Conservation (phyloP, 2,797 vertebrate genomes). For the Heliangelus exortis region DNA sequence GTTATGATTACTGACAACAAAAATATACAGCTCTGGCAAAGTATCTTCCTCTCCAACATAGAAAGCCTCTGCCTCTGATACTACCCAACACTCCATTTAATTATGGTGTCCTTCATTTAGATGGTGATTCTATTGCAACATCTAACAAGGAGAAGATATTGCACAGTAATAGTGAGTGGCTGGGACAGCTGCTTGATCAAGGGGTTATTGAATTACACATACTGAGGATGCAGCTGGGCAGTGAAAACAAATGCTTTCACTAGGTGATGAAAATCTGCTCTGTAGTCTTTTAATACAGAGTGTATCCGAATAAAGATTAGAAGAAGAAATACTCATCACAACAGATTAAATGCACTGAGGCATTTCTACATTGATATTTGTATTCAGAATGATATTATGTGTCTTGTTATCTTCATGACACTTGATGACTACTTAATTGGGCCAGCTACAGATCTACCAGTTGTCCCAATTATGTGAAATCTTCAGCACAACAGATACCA, state of each 20-base stretch:
- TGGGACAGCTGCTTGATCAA: conserved; percentile 48
- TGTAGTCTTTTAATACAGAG: background rate
- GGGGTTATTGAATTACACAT: conserved; percentile 16
- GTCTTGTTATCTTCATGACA: background rate
- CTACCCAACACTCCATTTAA: conserved; percentile 29
- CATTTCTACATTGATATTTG: conserved; percentile 9
- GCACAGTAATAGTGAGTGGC: conserved; percentile 13
- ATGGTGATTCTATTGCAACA: conserved; percentile 29
- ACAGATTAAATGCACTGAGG: background rate
- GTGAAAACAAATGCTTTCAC: conserved; percentile 28
- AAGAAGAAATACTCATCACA: conserved; percentile 8
- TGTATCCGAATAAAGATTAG: background rate
- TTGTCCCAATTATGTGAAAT: conserved; percentile 16
- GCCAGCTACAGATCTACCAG: background rate
- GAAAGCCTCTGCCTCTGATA: background rate
- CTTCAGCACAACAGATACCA: background rate
- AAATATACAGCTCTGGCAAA: background rate
- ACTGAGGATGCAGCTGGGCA: background rate
- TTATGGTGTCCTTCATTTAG: conserved; percentile 34
- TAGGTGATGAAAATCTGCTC: conserved; percentile 39
- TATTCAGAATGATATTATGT: background rate
- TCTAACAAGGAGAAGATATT: conserved; percentile 38
- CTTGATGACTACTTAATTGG: conserved; percentile 4
- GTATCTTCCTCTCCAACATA: background rate
- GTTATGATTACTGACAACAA: background rate